Conservation (phyloP, 2,113 vertebrate species). For the Seriola rivoliana region DNA sequence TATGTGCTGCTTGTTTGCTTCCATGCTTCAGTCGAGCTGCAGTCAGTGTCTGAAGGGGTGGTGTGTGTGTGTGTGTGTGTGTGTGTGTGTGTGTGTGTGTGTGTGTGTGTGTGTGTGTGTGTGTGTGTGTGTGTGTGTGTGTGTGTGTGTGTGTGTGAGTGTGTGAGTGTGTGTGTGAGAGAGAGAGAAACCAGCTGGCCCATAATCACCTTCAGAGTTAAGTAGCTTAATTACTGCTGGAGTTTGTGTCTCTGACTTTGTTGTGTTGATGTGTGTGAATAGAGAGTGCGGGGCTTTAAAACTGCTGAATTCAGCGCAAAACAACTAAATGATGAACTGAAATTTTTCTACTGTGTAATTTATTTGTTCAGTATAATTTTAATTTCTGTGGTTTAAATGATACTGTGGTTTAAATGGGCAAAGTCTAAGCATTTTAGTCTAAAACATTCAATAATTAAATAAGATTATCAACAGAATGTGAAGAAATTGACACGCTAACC, state of each 20-base stretch:
- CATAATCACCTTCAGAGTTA: constrained; percentile 71
- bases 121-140: constrained; percentile 5
- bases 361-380: neutral
- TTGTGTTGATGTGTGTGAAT: constrained; percentile 39
- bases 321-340: neutral
- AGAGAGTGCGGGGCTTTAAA: constrained; percentile 26
- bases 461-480: no score
- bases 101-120: constrained; percentile 1
- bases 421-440: no score
- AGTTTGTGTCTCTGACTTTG: constrained; percentile 55
- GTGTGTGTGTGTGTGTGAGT: constrained; percentile 1
- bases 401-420: neutral
- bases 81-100: constrained; percentile 20
- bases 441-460: no score
- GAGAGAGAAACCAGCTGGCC: constrained; percentile 64
- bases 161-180: neutral
- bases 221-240: constrained; percentile 76
- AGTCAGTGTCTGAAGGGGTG: constrained; percentile 8
- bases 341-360: neutral
- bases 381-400: neutral
- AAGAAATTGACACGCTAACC: no score
- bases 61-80: neutral
- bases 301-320: constrained; percentile 33
- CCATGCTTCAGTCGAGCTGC: constrained; percentile 19
- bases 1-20: constrained; percentile 1